A percentile compares a stretch with the other conserved stretches of the same genome.
phyloP scores from a whole-genome alignment of 30 jellyfish, hydroid and myxozoan genomes.

The Sanderia malayensis region DNA sequence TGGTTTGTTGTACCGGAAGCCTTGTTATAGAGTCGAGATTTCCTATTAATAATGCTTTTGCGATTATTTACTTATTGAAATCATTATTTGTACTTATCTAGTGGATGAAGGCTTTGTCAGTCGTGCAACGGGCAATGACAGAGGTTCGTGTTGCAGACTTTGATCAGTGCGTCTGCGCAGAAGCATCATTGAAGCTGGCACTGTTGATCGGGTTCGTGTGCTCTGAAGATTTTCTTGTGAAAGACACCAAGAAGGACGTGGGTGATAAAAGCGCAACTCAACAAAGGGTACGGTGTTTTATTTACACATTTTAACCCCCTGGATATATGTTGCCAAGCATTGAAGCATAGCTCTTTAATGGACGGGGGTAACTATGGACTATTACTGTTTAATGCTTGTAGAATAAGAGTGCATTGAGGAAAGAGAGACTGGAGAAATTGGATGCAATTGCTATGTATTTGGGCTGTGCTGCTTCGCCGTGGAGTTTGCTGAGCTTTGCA shows the following conservation, averaged over 20 bases:
- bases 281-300: background rate
- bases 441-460: conserved; percentile 15
- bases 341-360: too few relatives aligned
- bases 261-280: background rate
- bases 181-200: conserved; percentile 54
- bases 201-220: conserved; percentile 55
- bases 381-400: too few relatives aligned
- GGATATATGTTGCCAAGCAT: too few relatives aligned
- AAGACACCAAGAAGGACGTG: background rate
- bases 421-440: background rate
- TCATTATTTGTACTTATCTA: conserved; percentile 7
- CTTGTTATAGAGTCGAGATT: too few relatives aligned
- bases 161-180: conserved; percentile 58
- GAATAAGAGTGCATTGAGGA: conserved; percentile 1
- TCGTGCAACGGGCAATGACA: conserved; percentile 61
- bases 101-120: conserved; percentile 60
- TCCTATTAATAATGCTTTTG: too few relatives aligned
- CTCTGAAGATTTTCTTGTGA: background rate
- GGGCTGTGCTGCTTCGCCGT: conserved; percentile 34
- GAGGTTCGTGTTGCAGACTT: conserved; percentile 37
- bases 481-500: conserved; percentile 43
- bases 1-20: too few relatives aligned
- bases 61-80: too few relatives aligned
- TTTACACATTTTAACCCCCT: too few relatives aligned
- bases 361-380: too few relatives aligned